Base-by-base conservation (phyloP, 2,888 invertebrate genomes). In the Drepanosiphum platanoidis region DNA sequence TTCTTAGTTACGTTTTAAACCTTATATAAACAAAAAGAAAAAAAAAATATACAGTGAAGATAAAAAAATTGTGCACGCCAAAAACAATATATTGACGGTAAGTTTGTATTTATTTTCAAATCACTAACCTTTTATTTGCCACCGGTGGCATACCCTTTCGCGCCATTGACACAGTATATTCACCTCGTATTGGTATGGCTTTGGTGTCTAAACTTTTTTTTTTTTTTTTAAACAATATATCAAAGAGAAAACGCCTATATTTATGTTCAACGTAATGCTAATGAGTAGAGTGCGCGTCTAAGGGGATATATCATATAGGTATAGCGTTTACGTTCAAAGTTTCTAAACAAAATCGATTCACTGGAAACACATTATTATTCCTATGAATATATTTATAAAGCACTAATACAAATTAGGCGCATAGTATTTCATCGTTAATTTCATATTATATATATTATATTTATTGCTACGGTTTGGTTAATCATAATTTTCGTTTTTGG, bases 81-180 rank as follows among this genome's bases (percentile, higher is more conserved):
- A 75, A 22, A 83, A 46, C 18, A 74, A 46, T 46, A 46, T 58
- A 39, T 71, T 52, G 52, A 39, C 71, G 32, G 61, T 72, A 82
- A 74, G 66, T 66, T 74, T 64, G 74, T 83, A 52, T 70, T 80
- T 71, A 71, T 72, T 42, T 74, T 74, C 32, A 46, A 68, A 80
- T 68, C 83, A 75, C 83, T 75, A 75, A 83, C 74, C 74, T 66
- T 83, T 52, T 72, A 46, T 75, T 75, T 75, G 74, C 74, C 74
- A 34, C 34, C 74, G 42, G 66, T 74, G 83, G 74, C 74, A 83
- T 83, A 83, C 74, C 42, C 83, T 75, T 83, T 74, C 74, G 32
- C 72, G 32, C 74, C 46, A 36, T 83, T 58, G 27, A 52, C 66
- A 64, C 82, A 72, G 30, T 70, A 36, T 70, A 66, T 46, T 79